phyloP scores from a whole-genome alignment of 23 tunicate genomes.

The Phallusia fumigata region DNA sequence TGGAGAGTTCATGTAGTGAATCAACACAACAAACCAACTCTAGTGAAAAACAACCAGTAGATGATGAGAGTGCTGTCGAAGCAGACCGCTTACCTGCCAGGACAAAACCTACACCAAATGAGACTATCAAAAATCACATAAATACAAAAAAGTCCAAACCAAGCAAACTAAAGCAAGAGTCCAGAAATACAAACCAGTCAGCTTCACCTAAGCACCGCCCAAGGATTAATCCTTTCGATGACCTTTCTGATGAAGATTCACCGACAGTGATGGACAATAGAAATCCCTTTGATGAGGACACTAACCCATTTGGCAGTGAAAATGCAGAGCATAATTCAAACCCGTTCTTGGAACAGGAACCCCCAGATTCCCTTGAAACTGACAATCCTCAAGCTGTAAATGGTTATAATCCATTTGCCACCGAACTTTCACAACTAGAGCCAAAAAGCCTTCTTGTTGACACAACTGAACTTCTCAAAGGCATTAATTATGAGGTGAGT shows the following conservation, averaged over 20 bases:
- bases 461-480: background rate
- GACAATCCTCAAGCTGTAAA: background rate
- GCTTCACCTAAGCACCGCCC: conserved; percentile 48
- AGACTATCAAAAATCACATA: background rate
- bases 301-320: conserved; percentile 44
- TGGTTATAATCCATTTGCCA: conserved; percentile 20
- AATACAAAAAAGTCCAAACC: conserved; percentile 9
- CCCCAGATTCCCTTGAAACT: background rate
- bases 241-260: conserved; percentile 30
- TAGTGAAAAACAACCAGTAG: conserved; percentile 9
- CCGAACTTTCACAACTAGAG: background rate
- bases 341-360: conserved; percentile 15
- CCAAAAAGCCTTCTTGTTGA: conserved; percentile 5
- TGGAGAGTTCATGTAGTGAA: background rate
- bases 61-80: conserved; percentile 42
- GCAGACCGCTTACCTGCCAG: background rate
- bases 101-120: background rate
- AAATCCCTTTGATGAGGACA: conserved; percentile 64
- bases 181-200: conserved; percentile 20
- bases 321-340: background rate
- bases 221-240: conserved; percentile 63
- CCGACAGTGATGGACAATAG: conserved; percentile 9
- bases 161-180: conserved; percentile 12
- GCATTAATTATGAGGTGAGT: conserved; percentile 16
- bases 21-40: background rate